Conservation (phyloP, 2,113 vertebrate genomes). For the Lycocorax pyrrhopterus region DNA sequence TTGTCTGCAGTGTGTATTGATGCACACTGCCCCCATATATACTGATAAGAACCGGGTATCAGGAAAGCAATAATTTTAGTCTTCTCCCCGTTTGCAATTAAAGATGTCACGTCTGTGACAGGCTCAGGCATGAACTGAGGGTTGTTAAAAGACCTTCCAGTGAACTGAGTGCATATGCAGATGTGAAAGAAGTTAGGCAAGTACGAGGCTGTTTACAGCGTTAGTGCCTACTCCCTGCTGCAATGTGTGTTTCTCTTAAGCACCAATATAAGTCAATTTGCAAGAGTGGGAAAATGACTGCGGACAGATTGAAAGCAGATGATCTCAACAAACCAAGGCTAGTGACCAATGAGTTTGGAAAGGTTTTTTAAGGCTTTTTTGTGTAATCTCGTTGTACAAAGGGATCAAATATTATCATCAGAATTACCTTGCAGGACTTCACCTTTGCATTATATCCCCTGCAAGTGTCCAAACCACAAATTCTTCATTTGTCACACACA, state of each 20-base stretch:
- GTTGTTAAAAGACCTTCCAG: not conserved
- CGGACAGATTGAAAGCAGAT: not conserved
- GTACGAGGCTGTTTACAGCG: not conserved
- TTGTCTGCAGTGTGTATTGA: not conserved
- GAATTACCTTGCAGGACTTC: not conserved
- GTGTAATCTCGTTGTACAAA: not conserved
- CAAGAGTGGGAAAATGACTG: not conserved
- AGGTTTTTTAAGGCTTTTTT: not conserved
- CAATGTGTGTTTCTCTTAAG: not conserved
- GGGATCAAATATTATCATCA: not conserved
- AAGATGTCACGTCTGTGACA: not conserved
- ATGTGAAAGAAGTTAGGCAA: not conserved
- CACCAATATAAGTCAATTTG: not conserved
- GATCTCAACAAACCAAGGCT: not conserved
- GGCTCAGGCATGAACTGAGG: not conserved
- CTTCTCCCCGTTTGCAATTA: not conserved
- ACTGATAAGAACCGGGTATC: not conserved
- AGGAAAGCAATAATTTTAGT: not conserved
- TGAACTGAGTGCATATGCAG: not conserved
- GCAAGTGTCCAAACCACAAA: not conserved
- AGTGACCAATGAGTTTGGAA: not conserved
- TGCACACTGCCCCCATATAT: not conserved
- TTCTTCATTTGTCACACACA: not conserved
- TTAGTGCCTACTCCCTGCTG: not conserved
- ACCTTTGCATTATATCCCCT: not conserved